Evolutionary conservation across 2,797 vertebrate genomes (phyloP), one percentile per base, ranked within the genome.

Genomic region (Platalea minor): DNA sequence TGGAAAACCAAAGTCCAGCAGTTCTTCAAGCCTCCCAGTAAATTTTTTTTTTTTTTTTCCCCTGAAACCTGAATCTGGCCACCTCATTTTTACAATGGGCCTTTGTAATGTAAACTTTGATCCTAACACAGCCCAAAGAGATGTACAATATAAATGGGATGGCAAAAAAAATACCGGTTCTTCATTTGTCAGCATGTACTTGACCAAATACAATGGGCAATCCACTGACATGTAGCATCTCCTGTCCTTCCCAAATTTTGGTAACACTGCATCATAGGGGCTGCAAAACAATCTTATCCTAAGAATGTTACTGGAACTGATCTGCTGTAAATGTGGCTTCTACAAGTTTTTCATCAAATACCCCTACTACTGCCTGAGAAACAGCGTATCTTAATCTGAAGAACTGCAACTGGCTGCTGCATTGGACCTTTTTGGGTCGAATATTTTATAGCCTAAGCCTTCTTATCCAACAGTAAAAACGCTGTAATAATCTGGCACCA

Each of bases 221-320:
- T 35, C 41, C 65, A 65, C 20, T n/a, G n/a, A 57, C 23, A 19
- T 0, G 0, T 2, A 4, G 10, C 5, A 43, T 48, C 26, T 59
- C 56, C 23, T 6, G 1, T 46, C n/a, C 56, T 77, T 77, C 35
- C 33, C 48, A 29, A 51, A 51, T 54, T 70, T n/a, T 68, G 28
- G 51, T 37, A 31, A 35, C 17, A 11, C 2, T 21, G 23, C 63
- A 56, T 5, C 35, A 45, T 0, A 25, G 11, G 74, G 21, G 11
- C 48, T 75, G 63, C 31, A 61, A 78, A 81, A 18, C 7, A 26
- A 61, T 3, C 41, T 57, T 28, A 68, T 28, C 29, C 39, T 72
- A 35, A 61, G 28, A 63, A 61, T 2, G 7, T 11, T 7, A 16
- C 12, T 19, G 28, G 35, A 76, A 76, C 56, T 41, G 21, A 88